Base-by-base conservation (phyloP, 2,797 vertebrate genomes). In the Emys orbicularis region DNA sequence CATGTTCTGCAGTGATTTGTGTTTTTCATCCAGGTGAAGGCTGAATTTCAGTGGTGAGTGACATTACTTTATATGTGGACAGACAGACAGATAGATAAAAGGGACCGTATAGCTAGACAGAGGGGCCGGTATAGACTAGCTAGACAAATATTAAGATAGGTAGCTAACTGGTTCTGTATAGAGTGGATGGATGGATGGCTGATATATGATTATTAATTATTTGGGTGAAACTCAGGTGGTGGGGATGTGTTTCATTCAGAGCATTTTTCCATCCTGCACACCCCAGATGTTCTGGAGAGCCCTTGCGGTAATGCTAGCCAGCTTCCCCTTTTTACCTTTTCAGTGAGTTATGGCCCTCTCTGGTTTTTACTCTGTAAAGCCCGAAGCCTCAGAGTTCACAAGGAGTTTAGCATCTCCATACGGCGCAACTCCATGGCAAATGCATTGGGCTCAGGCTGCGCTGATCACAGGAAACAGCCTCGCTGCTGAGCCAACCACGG, bases 391-490 rank as follows among this genome's bases (percentile, higher is more conserved):
- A 88, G 84, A 65, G 88, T 88, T 95, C 86, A 86, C 15, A 1
- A 34, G 56, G 79, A 95, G 90, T 90, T 92, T 85, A 88, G 86
- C 50, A 50, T 83, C 93, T 90, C 90, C 61, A 50, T 47, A 49
- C 52, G 7, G 90, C 49, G 25, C 68, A 79, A n/a, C 8, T 16
- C 87, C 3, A 0, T 81, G 59, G 90, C 82, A 82, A 93, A 92
- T 31, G 86, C 52, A 6, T 86, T 76, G 54, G 85, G 72, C 54
- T 94, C 50, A 74, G 57, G 79, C 74, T 79, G 81, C 10, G 0
- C 89, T 88, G 53, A 89, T 49, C 23, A 3, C 56, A 54, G 21
- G n/a, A 59, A 54, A 65, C 82, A 82, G 80, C 6, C 56, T 56
- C 41, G 16, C 77, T 0, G 3, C 83, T n/a, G 77, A 88, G 83